Percentiles rank a stretch among this genome's conserved stretches.
These are phyloP conservation scores for Poecilobothrus nobilitatus DNA, from an alignment of 2,888 invertebrate species.

Conservation along the genomic window DNA sequence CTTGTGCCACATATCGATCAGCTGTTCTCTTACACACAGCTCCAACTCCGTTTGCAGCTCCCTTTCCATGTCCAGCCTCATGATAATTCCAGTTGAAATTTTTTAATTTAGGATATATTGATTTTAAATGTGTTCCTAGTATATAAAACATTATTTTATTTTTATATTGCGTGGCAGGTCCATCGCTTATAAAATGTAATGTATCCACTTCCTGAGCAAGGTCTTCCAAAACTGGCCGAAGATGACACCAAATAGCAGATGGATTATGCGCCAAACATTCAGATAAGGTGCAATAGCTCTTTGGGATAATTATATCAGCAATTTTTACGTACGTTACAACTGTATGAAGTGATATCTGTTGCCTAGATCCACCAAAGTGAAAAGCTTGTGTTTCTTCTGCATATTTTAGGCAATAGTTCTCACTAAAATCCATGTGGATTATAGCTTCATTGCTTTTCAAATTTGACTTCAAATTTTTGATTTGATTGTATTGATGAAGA, in stretches of 20 bases:
- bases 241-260: conserved; percentile 8
- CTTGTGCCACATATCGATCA: conserved; percentile 29
- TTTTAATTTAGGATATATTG: conserved; percentile 26
- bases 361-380: conserved; percentile 9
- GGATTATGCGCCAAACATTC: neutral
- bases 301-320: neutral
- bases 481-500: conserved; percentile 1
- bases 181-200: neutral
- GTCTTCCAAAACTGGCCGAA: conserved; percentile 1
- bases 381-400: conserved; percentile 11
- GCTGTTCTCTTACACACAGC: conserved; percentile 34
- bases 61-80: conserved; percentile 33
- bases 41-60: conserved; percentile 33
- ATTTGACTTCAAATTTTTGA: conserved; percentile 9
- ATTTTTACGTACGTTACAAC: neutral
- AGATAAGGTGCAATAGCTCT: conserved; percentile 7
- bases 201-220: neutral
- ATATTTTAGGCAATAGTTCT: conserved; percentile 10
- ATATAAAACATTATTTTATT: conserved; percentile 33
- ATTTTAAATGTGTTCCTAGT: conserved; percentile 27
- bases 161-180: neutral
- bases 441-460: conserved; percentile 11
- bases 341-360: conserved; percentile 9
- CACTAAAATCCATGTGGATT: conserved; percentile 13
- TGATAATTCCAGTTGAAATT: conserved; percentile 29